phyloP scores from a whole-genome alignment of 2,888 invertebrate genomes.

The Trichacis sp. region DNA sequence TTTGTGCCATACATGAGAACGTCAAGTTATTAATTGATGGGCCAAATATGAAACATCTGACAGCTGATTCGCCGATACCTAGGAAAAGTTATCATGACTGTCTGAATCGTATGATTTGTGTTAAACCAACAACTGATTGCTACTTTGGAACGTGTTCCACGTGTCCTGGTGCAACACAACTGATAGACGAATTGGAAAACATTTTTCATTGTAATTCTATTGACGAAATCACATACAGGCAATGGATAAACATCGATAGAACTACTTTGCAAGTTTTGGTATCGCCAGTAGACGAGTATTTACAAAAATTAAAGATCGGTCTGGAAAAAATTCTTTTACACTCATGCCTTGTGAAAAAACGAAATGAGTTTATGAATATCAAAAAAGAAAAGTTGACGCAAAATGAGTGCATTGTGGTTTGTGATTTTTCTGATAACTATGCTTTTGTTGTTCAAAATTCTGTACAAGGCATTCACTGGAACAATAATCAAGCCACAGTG shows the following conservation, averaged over 20 bases:
- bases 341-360: background rate
- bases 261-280: no score
- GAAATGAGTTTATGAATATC: background rate
- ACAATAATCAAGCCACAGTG: no score
- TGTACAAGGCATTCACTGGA: no score
- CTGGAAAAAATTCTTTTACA: background rate
- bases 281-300: conserved; percentile 2
- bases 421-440: no score
- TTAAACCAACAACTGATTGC: background rate
- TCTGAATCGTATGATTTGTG: background rate
- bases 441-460: no score
- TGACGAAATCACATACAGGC: conserved; percentile 4
- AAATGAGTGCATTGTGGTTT: no score
- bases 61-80: background rate
- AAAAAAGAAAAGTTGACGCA: background rate
- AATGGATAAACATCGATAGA: no score
- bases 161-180: background rate
- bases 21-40: background rate
- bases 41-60: background rate
- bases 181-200: conserved; percentile 5
- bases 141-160: background rate
- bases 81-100: conserved; percentile 1
- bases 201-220: no score
- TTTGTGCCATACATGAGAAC: no score
- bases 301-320: background rate